Percentiles rank a stretch among this genome's conserved stretches.
These are phyloP conservation scores for Antrozous pallidus DNA, from an alignment of 2,797 vertebrate genomes.

Conservation along the genomic window DNA sequence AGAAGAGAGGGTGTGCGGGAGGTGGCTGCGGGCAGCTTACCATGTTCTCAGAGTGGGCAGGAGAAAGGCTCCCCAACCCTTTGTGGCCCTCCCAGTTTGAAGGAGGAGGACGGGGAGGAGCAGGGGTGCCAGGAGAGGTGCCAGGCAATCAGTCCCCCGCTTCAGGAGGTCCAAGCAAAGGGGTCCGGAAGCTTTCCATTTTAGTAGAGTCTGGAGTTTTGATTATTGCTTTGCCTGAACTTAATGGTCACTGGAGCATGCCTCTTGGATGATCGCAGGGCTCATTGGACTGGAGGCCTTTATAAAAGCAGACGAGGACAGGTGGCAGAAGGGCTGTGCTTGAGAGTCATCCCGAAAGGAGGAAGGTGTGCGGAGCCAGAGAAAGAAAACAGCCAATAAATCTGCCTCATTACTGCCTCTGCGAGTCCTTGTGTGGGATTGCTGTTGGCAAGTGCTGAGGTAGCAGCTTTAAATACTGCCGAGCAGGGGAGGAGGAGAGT, in stretches of 20 bases:
- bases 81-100: not conserved
- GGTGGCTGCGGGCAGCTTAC: fast-evolving
- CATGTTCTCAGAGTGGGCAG: not conserved
- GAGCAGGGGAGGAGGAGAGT: not conserved
- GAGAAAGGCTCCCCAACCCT: not conserved
- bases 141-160: not conserved
- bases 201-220: not conserved
- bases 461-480: not conserved
- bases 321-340: not conserved
- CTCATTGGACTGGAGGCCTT: not conserved
- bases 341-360: not conserved
- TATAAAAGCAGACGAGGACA: not conserved
- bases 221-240: not conserved
- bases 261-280: not conserved
- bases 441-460: not conserved
- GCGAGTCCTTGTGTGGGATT: not conserved
- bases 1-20: not conserved
- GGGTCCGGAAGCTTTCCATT: not conserved
- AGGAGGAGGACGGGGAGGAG: not conserved
- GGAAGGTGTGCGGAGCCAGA: not conserved
- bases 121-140: too few relatives aligned
- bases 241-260: not conserved
- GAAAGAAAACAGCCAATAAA: not conserved
- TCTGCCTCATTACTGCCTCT: not conserved
- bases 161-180: not conserved